These are phyloP conservation scores for Monodelphis domestica DNA, from an alignment of 2,797 vertebrate species.

Conservation along the genomic window DNA sequence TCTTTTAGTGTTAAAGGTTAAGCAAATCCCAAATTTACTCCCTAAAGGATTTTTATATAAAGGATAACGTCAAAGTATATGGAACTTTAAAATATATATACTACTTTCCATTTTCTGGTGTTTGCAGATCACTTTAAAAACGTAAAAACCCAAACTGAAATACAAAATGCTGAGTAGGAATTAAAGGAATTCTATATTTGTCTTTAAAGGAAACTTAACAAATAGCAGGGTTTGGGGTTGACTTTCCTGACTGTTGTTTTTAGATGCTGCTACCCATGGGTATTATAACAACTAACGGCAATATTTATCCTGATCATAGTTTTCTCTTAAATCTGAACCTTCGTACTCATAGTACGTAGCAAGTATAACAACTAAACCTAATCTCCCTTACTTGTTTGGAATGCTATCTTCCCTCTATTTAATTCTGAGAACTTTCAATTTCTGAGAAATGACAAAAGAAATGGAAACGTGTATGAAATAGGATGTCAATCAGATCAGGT, in stretches of 20 bases:
- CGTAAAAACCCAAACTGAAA: neutral
- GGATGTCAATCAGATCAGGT: slow-evolving; percentile 82
- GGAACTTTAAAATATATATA: neutral
- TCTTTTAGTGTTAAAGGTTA: slow-evolving; percentile 30
- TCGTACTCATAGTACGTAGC: slow-evolving; percentile 81
- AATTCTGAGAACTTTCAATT: slow-evolving; percentile 86
- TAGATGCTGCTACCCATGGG: slow-evolving; percentile 71
- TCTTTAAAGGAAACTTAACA: slow-evolving; percentile 41
- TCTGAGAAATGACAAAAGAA: slow-evolving; percentile 85
- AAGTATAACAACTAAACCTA: slow-evolving; percentile 77
- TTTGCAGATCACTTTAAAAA: neutral
- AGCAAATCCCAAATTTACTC: slow-evolving; percentile 6
- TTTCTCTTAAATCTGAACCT: slow-evolving; percentile 82
- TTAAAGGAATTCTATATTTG: neutral
- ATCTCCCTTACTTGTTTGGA: slow-evolving; percentile 82
- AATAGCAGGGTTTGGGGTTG: slow-evolving; percentile 18
- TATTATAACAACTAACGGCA: slow-evolving; percentile 74
- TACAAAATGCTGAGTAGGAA: neutral
- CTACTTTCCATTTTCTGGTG: neutral
- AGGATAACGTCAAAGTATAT: slow-evolving; percentile 12
- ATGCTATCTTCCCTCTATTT: slow-evolving; percentile 83
- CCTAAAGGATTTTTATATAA: slow-evolving; percentile 35
- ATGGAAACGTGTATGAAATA: slow-evolving; percentile 82
- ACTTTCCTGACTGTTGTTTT: slow-evolving; percentile 57
- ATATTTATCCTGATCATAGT: slow-evolving; percentile 60